Conservation (phyloP, 2,888 invertebrate species). For the Acrocyrtus sp. region DNA sequence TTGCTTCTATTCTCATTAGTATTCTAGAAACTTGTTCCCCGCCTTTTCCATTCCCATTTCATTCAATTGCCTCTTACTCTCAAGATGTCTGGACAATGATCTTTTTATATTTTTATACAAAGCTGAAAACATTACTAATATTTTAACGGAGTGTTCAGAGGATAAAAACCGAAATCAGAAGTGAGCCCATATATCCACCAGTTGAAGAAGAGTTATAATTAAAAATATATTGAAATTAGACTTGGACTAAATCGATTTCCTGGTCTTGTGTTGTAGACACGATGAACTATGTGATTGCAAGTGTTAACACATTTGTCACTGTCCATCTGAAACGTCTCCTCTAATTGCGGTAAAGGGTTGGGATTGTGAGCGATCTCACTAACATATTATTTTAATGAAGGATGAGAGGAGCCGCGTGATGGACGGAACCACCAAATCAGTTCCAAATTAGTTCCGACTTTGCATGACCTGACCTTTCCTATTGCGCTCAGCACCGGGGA, state of each 20-base stretch:
- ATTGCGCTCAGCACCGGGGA: too few relatives aligned
- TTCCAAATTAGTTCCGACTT: constrained; percentile 3
- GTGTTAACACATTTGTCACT: constrained; percentile 40
- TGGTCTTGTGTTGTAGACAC: not conserved
- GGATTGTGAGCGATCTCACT: not conserved
- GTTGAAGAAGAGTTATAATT: too few relatives aligned
- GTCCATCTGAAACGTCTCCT: constrained; percentile 16
- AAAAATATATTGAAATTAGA: too few relatives aligned
- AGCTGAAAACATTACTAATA: too few relatives aligned
- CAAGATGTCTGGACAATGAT: not conserved
- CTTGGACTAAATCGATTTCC: too few relatives aligned
- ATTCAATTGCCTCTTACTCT: constrained; percentile 29
- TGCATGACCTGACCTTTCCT: not conserved
- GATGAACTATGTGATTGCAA: constrained; percentile 12
- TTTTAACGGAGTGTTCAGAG: too few relatives aligned
- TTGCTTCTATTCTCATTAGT: constrained; percentile 25
- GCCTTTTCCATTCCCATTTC: constrained; percentile 36
- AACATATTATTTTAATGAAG: constrained; percentile 38
- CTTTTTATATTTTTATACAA: not conserved
- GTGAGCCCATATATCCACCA: too few relatives aligned
- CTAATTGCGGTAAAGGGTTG: not conserved
- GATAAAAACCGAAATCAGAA: too few relatives aligned
- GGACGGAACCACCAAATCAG: constrained; percentile 4
- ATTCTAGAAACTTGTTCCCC: constrained; percentile 16
- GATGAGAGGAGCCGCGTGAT: constrained; percentile 20